Evolutionary conservation across 1,140 invertebrate genomes (phyloP).

Genomic region (Cherax quadricarinatus): DNA sequence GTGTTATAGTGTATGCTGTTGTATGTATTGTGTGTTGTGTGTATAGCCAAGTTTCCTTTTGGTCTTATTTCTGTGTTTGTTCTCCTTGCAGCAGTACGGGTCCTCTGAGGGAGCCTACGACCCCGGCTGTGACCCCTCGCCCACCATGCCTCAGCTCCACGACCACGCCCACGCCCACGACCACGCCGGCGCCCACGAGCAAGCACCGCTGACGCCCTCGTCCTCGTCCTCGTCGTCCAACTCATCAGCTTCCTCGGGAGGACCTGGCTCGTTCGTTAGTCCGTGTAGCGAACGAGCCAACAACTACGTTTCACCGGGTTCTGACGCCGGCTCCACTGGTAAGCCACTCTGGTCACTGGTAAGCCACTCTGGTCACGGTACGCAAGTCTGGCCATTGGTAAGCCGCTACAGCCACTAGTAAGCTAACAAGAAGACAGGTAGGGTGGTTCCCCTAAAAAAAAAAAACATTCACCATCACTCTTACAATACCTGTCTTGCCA

Average conservation of each 20-base stretch:
- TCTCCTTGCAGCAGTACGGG: conserved; percentile 55
- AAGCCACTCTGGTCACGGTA: too few species aligned
- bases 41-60: too few species aligned
- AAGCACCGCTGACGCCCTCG: conserved; percentile 57
- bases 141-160: conserved; percentile 66
- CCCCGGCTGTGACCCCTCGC: conserved; percentile 62
- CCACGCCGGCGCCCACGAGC: conserved; percentile 40
- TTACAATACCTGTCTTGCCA: too few species aligned
- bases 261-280: conserved; percentile 50
- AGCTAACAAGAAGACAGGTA: too few species aligned
- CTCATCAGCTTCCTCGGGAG: conserved; percentile 52
- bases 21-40: too few species aligned
- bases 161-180: conserved; percentile 67
- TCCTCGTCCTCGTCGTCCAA: conserved; percentile 59
- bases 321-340: conserved; percentile 60
- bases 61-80: neutral
- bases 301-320: conserved; percentile 53
- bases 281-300: conserved; percentile 55
- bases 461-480: too few species aligned
- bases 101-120: conserved; percentile 64
- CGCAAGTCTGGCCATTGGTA: too few species aligned
- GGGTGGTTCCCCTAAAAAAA: too few species aligned
- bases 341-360: neutral
- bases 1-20: too few species aligned
- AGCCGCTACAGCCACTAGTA: too few species aligned